Conservation (phyloP, 2,113 vertebrate species). For the Menura novaehollandiae region DNA sequence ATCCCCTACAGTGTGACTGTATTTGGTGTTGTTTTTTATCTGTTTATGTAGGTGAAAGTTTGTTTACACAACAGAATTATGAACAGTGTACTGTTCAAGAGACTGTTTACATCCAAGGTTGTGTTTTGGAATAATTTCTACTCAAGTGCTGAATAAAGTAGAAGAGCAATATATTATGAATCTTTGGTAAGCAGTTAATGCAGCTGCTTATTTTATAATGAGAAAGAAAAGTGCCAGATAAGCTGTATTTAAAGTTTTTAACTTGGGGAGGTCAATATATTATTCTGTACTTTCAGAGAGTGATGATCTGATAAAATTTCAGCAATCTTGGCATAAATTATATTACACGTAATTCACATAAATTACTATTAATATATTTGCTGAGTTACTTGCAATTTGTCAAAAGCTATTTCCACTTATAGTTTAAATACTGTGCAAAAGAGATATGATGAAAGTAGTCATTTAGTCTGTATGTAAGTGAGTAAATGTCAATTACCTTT, state of each 20-base stretch:
- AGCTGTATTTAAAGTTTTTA: conserved; percentile 31
- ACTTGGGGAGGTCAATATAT: conserved; percentile 6
- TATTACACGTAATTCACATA: neutral
- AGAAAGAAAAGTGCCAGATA: conserved; percentile 15
- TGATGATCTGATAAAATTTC: conserved; percentile 57
- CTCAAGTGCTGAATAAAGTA: conserved; percentile 7
- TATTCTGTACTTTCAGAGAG: conserved; percentile 20
- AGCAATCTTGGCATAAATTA: conserved; percentile 31
- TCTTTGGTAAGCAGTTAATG: neutral
- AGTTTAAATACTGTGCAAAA: conserved; percentile 47
- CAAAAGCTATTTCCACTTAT: conserved; percentile 43
- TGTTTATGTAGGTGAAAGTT: neutral
- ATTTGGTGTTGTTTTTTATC: neutral
- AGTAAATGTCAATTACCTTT: conserved; percentile 65
- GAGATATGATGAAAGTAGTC: conserved; percentile 54
- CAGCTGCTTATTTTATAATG: conserved; percentile 24
- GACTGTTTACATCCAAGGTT: neutral
- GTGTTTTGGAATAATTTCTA: neutral
- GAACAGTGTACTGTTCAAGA: neutral
- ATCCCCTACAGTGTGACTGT: neutral
- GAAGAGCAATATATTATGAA: neutral
- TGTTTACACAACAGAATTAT: conserved; percentile 15
- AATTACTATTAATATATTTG: conserved; percentile 43
- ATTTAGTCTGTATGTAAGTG: conserved; percentile 50
- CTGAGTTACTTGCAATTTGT: conserved; percentile 51